These are phyloP conservation scores for Eupeodes corollae DNA, from an alignment of 1,140 invertebrate genomes.

Conservation along the genomic window DNA sequence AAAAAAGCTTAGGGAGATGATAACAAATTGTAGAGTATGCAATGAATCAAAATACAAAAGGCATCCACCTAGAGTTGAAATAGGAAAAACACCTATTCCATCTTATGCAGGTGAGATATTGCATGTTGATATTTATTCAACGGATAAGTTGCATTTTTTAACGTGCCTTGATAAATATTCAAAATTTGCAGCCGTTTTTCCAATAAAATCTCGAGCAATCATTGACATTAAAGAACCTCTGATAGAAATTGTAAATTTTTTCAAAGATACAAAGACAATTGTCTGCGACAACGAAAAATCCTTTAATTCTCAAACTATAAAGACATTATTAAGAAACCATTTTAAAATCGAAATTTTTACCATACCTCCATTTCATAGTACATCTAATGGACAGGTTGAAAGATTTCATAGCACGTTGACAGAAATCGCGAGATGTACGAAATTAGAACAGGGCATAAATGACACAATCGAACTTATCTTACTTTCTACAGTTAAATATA, in stretches of 20 bases:
- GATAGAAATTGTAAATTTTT: slow-evolving; percentile 9
- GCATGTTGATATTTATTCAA: too few relatives aligned
- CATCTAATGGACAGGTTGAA: slow-evolving; percentile 10
- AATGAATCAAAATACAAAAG: slow-evolving; percentile 10
- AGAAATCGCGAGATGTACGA: slow-evolving; percentile 10
- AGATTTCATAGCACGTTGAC: slow-evolving; percentile 11
- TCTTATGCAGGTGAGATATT: too few relatives aligned
- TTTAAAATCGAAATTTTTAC: slow-evolving; percentile 4
- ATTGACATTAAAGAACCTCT: slow-evolving; percentile 4
- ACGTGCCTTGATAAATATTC: slow-evolving; percentile 6
- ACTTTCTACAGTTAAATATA: slow-evolving; percentile 7
- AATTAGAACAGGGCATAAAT: slow-evolving; percentile 6
- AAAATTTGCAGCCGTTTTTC: slow-evolving; percentile 9
- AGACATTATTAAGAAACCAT: neutral
- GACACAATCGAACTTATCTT: slow-evolving; percentile 9
- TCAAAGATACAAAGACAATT: too few relatives aligned
- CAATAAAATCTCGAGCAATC: slow-evolving; percentile 10
- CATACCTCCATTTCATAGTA: slow-evolving; percentile 4
- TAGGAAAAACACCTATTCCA: slow-evolving; percentile 8
- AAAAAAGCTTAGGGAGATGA: neutral
- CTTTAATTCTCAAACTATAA: too few relatives aligned
- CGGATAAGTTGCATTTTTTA: too few relatives aligned
- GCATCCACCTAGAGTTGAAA: slow-evolving; percentile 8
- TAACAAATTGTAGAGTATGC: neutral
- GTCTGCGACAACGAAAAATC: too few relatives aligned